These are phyloP conservation scores for Tenthredo mesomela DNA, from an alignment of 2,888 invertebrate species.

Conservation along the genomic window DNA sequence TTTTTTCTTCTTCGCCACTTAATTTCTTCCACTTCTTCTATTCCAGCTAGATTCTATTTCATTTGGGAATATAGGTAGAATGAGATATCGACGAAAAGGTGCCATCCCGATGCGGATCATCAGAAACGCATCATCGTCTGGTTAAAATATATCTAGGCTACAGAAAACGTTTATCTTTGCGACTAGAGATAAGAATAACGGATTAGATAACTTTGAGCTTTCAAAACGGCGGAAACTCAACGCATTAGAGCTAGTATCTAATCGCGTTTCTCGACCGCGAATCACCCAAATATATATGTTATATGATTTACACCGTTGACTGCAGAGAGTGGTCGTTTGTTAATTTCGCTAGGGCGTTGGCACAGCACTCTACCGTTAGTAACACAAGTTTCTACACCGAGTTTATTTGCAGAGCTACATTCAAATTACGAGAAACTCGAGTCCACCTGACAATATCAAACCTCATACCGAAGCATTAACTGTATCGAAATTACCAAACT, in stretches of 20 bases:
- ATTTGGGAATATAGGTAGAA: not conserved
- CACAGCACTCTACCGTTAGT: conserved; percentile 1
- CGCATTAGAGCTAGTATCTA: conserved; percentile 11
- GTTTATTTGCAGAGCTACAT: not conserved
- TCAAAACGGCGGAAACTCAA: not conserved
- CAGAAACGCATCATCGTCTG: conserved; percentile 52
- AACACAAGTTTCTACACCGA: not conserved
- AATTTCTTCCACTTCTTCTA: not conserved
- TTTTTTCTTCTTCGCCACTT: not conserved
- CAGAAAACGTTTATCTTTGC: not conserved
- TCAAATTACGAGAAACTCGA: not conserved
- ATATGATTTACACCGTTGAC: conserved; percentile 14
- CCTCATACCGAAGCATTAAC: not conserved
- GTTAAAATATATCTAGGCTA: not conserved
- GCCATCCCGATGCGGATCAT: conserved; percentile 40
- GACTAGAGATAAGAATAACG: conserved; percentile 22
- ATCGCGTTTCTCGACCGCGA: not conserved
- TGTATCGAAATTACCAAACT: conserved; percentile 12
- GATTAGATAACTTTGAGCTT: not conserved
- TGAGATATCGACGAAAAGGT: conserved; percentile 39
- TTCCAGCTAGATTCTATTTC: not conserved
- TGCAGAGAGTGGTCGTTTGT: conserved; percentile 19
- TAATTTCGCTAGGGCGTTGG: conserved; percentile 16
- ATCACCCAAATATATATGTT: not conserved
- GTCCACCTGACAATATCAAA: conserved; percentile 9